Conservation (phyloP, 1,140 invertebrate genomes). For the Eumaeus atala region DNA sequence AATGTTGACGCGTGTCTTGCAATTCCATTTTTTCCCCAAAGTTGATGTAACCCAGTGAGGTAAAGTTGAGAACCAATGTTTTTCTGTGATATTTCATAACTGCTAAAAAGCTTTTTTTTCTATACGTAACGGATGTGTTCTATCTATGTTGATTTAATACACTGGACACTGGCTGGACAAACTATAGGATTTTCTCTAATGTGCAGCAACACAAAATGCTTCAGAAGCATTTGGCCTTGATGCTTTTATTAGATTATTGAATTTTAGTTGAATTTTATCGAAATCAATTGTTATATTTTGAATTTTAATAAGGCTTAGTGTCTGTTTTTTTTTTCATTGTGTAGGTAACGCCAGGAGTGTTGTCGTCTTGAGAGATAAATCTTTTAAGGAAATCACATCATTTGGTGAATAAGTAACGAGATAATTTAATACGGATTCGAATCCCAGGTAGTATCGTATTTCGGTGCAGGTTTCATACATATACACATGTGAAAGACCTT, state of each 20-base stretch:
- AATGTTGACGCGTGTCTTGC: conserved; percentile 32
- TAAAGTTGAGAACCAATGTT: conserved; percentile 28
- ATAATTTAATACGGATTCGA: too few relatives aligned
- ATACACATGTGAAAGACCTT: too few relatives aligned
- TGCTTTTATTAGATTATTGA: conserved; percentile 20
- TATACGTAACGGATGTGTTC: conserved; percentile 2
- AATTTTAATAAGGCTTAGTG: too few relatives aligned
- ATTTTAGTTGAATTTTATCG: neutral
- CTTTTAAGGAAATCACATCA: too few relatives aligned
- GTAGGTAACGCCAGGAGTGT: too few relatives aligned
- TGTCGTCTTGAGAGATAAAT: too few relatives aligned
- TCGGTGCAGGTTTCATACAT: too few relatives aligned
- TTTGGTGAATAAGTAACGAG: too few relatives aligned
- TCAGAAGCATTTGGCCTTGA: conserved; percentile 17
- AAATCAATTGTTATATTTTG: neutral
- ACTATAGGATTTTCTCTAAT: conserved; percentile 17
- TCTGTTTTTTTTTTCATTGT: too few relatives aligned
- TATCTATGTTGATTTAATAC: conserved; percentile 13
- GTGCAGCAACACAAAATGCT: conserved; percentile 18
- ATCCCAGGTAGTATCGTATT: too few relatives aligned
- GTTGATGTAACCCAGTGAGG: conserved; percentile 33
- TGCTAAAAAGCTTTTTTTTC: neutral
- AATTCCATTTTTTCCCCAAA: conserved; percentile 24
- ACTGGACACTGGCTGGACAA: conserved; percentile 19
- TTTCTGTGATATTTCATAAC: conserved; percentile 24